Evolutionary conservation across 2,797 vertebrate species (phyloP), one percentile per base, ranked within the genome.

Genomic region (Diceros bicornis): DNA sequence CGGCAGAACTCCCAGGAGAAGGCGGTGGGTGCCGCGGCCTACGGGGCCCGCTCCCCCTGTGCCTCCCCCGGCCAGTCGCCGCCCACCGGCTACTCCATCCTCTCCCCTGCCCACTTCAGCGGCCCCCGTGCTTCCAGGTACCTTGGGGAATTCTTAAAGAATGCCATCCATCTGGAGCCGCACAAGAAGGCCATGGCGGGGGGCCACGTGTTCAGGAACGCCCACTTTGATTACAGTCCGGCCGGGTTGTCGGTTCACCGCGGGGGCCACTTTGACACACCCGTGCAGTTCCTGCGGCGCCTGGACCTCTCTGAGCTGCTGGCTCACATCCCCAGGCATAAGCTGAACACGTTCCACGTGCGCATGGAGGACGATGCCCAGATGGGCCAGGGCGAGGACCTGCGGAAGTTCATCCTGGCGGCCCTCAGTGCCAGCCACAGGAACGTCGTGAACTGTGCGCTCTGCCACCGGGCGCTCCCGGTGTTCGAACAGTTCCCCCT

Each of bases 291-390:
- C 98, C 98, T 99, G 96, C 99, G 99, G 97, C 99, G 99, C 98
- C 99, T 99, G 94, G 99, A 99, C 99, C 99, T 99, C 17, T 99
- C 99, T 0, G 99, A 99, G 98, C 99, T 99, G 93, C 99, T 99
- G 85, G 98, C 99, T 34, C 99, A 99, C 98, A 98, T 99, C 98
- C 99, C 99, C 23, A 99, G 99, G 93, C 99, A 99, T 93, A 99
- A 99, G 98, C 98, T 99, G 98, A 99, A 99, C 99, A 99, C 99
- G 92, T 99, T 99, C 98, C 99, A 99, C 0, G 99, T 99, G 87
- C 99, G 99, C 85, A 99, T 99, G 99, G 99, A 99, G 99, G 99
- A 99, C 0, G 99, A 99, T 16, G 99, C 99, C 89, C 99, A 99
- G 96, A 99, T 99, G 18, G 99, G 99, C 94, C 99, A 99, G 99